Evolutionary conservation across 2,113 vertebrate genomes (phyloP), one percentile per base, ranked within the genome.

Genomic region (Peucedramus taeniatus): DNA sequence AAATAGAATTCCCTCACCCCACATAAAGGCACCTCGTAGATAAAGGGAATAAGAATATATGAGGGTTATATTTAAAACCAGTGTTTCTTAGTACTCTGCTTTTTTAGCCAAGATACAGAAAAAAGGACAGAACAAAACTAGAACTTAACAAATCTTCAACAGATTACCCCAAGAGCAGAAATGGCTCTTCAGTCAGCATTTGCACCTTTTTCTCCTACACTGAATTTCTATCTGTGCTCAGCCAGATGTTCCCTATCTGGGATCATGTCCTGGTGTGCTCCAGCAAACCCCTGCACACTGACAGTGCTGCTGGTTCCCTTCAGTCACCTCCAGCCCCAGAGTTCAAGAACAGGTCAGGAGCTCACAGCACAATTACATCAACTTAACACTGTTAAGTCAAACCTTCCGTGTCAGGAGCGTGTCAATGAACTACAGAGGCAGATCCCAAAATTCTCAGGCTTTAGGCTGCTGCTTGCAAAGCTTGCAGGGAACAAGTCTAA

Each of bases 311-410:
- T 90, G 31, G 0, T 33, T 90, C 40, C 50, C 79, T 66, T 35
- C 10, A 14, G 59, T 12, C 90, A 83, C 70, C 86, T 69, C 61
- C 76, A 66, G 83, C 64, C 59, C 47, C 27, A 4, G 60, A 87
- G 86, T 74, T 94, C 89, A 93, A 21, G 33, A 83, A 23, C 51
- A 59, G 64, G 87, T 66, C 96, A 77, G 83, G 76, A 92, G 71
- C 86, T 95, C 90, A 24, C 3, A 0, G 90, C 77, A 44, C 1
- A 1, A 78, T 77, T 47, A 23, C n/a, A 28, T 59, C 70, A 76
- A 49, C 70, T 75, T 42, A 60, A 49, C 13, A 1, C 37, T 45
- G 6, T 11, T 27, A 22, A 72, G 76, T 64, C 86, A 93, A 93
- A 56, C 47, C 64, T 80, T 45, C 71, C 11, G 1, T n/a, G 26